Percentiles rank a stretch among this genome's conserved stretches.
phyloP scores from a whole-genome alignment of 2,888 invertebrate species.

The Epinotia nisella region DNA sequence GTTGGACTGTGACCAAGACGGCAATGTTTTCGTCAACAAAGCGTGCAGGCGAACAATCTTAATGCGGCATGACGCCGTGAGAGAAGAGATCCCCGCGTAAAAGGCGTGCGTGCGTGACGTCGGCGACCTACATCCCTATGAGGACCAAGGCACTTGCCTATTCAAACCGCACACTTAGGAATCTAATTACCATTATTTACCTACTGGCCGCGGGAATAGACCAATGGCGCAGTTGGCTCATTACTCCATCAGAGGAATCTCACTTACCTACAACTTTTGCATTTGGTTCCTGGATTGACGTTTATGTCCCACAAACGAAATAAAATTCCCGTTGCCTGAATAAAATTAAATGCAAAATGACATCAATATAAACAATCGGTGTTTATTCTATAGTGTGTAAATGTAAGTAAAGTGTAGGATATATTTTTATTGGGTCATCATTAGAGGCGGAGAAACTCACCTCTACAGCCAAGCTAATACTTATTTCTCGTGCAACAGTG shows the following conservation, averaged over 20 bases:
- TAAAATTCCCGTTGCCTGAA: background rate
- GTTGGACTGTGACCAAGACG: slow-evolving; percentile 28
- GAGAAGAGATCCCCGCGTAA: slow-evolving; percentile 49
- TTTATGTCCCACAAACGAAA: background rate
- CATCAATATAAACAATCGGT: background rate
- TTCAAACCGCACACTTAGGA: slow-evolving; percentile 65
- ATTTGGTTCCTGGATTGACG: background rate
- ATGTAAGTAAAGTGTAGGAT: too few species aligned
- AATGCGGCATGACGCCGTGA: slow-evolving; percentile 55
- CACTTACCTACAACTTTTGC: background rate
- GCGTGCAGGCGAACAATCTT: slow-evolving; percentile 58
- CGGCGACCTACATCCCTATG: slow-evolving; percentile 64
- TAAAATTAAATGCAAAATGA: background rate
- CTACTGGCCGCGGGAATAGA: slow-evolving; percentile 50
- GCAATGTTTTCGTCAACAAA: slow-evolving; percentile 50
- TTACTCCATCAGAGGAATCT: slow-evolving; percentile 19
- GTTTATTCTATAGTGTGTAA: background rate
- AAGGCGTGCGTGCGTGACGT: slow-evolving; percentile 66
- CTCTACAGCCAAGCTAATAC: slow-evolving; percentile 11
- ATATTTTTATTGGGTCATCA: background rate
- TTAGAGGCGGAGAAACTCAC: background rate
- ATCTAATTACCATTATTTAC: slow-evolving; percentile 75
- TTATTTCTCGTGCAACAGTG: slow-evolving; percentile 13
- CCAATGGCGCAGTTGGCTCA: slow-evolving; percentile 37
- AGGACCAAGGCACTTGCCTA: slow-evolving; percentile 60